Evolutionary conservation across 2,797 vertebrate species (phyloP).

Genomic region (Acanthopagrus latus): DNA sequence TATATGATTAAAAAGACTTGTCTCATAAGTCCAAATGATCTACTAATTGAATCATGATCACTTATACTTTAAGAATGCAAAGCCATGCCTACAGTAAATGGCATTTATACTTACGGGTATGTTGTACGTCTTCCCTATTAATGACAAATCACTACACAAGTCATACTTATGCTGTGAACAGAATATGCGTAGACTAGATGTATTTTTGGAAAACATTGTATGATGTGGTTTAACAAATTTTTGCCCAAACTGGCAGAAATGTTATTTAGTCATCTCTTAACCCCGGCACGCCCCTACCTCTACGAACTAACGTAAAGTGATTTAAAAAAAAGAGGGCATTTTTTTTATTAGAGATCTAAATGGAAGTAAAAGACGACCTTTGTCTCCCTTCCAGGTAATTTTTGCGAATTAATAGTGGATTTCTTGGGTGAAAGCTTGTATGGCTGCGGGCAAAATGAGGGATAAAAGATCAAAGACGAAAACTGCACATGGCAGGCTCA

Average conservation of each 20-base stretch:
- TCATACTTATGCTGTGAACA: not conserved
- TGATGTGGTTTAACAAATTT: not conserved
- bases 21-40: not conserved
- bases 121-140: not conserved
- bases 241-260: not conserved
- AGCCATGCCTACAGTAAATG: not conserved
- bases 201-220: not conserved
- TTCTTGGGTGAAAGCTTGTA: slow-evolving; percentile 6
- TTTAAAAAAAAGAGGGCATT: not conserved
- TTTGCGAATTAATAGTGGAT: slow-evolving; percentile 13
- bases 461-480: slow-evolving; percentile 45
- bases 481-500: slow-evolving; percentile 49
- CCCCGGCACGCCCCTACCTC: too few species aligned
- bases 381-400: slow-evolving; percentile 27
- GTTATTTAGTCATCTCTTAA: not conserved
- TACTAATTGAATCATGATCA: not conserved
- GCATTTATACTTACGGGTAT: not conserved
- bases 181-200: not conserved
- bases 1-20: not conserved
- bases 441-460: slow-evolving; percentile 21
- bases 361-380: not conserved
- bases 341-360: not conserved
- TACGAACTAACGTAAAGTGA: not conserved
- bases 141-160: not conserved
- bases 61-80: not conserved